A percentile compares a stretch with the other conserved stretches of the same genome.
These are phyloP conservation scores for Muscicapa comitata DNA, from an alignment of 2,797 vertebrate species.

Conservation along the genomic window DNA sequence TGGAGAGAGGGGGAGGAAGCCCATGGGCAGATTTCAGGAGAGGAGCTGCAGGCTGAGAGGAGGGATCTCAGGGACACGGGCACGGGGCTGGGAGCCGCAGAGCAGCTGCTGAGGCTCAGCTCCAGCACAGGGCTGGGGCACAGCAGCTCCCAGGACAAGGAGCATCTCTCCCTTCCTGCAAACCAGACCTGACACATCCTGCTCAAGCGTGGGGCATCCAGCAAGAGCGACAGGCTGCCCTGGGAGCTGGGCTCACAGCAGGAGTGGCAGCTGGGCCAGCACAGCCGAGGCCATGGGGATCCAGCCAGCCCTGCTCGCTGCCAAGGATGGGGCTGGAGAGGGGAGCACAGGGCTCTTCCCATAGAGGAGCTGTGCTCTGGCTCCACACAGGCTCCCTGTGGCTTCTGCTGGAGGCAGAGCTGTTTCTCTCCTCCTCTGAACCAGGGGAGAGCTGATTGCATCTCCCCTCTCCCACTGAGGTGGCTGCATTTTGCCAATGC, in stretches of 20 bases:
- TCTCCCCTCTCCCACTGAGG: neutral
- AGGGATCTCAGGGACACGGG: too few species aligned
- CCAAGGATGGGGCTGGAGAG: neutral
- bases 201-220: neutral
- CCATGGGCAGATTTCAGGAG: too few species aligned
- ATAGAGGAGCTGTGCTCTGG: rapidly evolving
- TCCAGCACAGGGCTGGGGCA: rapidly evolving
- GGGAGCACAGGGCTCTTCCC: neutral
- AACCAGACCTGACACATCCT: neutral
- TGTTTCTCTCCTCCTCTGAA: neutral
- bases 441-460: neutral
- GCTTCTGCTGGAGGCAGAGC: neutral
- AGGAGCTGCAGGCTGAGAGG: too few species aligned
- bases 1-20: too few species aligned
- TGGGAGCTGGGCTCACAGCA: neutral
- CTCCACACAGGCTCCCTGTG: rapidly evolving
- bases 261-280: neutral
- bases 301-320: neutral
- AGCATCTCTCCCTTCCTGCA: neutral
- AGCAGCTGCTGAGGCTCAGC: neutral
- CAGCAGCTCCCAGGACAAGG: rapidly evolving
- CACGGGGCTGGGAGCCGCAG: neutral
- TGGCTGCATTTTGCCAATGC: rapidly evolving
- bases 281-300: rapidly evolving
- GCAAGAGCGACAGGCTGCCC: neutral